Evolutionary conservation across 2,797 vertebrate species (phyloP).

Genomic region (Holocentrus rufus): DNA sequence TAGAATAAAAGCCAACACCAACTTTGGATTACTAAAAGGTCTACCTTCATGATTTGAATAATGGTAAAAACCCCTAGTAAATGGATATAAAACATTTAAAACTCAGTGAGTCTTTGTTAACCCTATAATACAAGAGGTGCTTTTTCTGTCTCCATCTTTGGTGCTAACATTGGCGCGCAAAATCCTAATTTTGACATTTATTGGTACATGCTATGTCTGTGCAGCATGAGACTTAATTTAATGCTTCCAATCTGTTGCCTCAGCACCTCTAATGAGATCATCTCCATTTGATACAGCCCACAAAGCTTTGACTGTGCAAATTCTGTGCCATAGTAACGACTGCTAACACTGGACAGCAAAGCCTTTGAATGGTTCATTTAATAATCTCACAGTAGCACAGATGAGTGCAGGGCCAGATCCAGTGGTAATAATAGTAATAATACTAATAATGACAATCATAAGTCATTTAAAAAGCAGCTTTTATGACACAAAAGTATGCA

Average conservation of each 20-base stretch:
- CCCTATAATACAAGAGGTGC: too few relatives aligned
- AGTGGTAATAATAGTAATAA: too few relatives aligned
- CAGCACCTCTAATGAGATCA: constrained; percentile 23
- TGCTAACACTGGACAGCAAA: constrained; percentile 1
- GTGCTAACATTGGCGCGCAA: too few relatives aligned
- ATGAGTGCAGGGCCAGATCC: too few relatives aligned
- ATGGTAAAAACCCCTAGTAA: too few relatives aligned
- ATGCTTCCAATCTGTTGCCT: constrained; percentile 9
- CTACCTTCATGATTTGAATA: too few relatives aligned
- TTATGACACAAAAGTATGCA: too few relatives aligned
- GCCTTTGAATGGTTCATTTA: constrained; percentile 6
- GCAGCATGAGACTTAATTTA: background rate
- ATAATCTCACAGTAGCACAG: background rate
- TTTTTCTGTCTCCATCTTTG: too few relatives aligned
- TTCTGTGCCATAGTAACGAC: background rate
- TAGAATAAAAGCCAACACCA: too few relatives aligned
- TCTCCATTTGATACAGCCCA: background rate
- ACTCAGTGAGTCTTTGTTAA: too few relatives aligned
- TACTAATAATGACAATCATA: constrained; percentile 21
- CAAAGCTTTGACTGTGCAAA: background rate
- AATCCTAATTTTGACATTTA: background rate
- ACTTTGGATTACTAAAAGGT: too few relatives aligned
- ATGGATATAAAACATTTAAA: too few relatives aligned
- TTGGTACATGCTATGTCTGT: background rate
- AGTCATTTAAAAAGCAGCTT: background rate